A percentile compares a stretch with the other conserved stretches of the same genome.
phyloP scores from a whole-genome alignment of 2,888 invertebrate genomes.

The Neoaliturus tenellus region DNA sequence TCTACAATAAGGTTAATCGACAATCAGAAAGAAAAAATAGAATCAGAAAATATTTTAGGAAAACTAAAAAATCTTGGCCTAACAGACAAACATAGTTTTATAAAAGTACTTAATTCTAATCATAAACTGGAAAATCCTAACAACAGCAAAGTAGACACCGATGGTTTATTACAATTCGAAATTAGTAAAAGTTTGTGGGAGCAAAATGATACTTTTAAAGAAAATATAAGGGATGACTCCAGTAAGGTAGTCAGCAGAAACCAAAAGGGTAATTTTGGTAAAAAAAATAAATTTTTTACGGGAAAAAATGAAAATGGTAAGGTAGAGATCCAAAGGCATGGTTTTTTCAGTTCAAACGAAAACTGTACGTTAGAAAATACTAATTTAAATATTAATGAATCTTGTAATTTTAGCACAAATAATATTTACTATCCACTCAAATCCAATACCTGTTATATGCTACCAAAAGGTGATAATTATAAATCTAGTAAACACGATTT shows the following conservation, averaged over 20 bases:
- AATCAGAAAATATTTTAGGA: neutral
- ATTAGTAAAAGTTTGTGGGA: neutral
- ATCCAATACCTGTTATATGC: too few species aligned
- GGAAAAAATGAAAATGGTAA: neutral
- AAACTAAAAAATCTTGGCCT: conserved; percentile 10
- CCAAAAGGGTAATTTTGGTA: neutral
- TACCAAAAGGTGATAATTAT: neutral
- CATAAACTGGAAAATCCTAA: neutral
- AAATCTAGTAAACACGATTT: neutral
- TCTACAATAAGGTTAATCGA: neutral
- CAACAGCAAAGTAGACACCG: neutral
- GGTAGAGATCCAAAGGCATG: neutral
- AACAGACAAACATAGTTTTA: neutral
- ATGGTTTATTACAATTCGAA: neutral
- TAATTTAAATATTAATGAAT: neutral
- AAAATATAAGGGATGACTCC: neutral
- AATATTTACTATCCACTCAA: neutral
- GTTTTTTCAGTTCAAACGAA: neutral
- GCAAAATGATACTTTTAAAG: neutral
- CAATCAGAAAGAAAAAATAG: neutral
- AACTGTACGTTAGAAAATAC: neutral
- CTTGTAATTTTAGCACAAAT: neutral
- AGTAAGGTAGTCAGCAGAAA: neutral
- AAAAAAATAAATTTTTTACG: neutral
- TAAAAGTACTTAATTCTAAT: neutral